Evolutionary conservation across 2,797 vertebrate species (phyloP).

Genomic region (Onychomys torridus): DNA sequence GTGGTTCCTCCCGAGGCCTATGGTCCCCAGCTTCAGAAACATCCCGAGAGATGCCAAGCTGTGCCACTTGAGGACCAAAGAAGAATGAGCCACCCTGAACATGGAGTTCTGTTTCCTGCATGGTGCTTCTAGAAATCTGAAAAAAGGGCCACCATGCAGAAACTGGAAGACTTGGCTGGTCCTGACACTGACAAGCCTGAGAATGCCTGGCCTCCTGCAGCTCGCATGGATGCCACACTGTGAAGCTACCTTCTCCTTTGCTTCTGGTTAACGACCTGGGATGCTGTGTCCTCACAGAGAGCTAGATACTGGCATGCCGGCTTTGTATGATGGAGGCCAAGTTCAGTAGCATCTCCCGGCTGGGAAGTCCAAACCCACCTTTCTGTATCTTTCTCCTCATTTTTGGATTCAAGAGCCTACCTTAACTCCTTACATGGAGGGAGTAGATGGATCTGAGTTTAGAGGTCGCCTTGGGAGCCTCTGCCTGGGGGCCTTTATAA

Average conservation of each 20-base stretch:
- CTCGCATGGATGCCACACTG: rapidly evolving
- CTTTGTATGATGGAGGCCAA: background rate
- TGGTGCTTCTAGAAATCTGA: background rate
- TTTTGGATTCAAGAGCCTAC: background rate
- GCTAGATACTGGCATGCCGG: background rate
- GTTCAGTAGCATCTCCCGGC: rapidly evolving
- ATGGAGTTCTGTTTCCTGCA: background rate
- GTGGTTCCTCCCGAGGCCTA: rapidly evolving
- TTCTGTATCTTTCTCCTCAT: too few species aligned
- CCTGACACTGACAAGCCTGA: background rate
- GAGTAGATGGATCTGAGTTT: background rate
- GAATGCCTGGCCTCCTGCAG: rapidly evolving
- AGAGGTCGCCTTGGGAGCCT: background rate
- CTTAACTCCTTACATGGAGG: rapidly evolving
- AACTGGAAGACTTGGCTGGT: too few species aligned
- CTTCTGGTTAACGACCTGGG: background rate
- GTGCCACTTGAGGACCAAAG: background rate
- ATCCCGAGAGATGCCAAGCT: rapidly evolving
- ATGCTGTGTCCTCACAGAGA: background rate
- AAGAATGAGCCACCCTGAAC: too few species aligned
- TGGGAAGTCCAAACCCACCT: background rate
- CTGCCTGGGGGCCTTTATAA: background rate
- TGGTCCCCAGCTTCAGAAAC: background rate
- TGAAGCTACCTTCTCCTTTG: background rate
- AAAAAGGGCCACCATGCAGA: background rate